phyloP scores from a whole-genome alignment of 2,888 invertebrate species.

The Vanessa cardui region DNA sequence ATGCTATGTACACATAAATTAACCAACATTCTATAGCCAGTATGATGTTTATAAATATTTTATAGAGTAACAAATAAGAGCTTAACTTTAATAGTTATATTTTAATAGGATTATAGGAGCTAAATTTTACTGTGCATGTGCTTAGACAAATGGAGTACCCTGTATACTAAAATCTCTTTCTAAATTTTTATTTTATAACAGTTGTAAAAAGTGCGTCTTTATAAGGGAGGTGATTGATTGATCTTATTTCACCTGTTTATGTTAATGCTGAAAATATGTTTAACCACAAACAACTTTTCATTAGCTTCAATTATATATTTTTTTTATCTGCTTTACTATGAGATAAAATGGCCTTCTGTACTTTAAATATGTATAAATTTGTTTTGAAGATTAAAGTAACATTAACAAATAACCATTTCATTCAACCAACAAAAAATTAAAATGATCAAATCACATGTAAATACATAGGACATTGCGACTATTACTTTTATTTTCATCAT shows the following conservation, averaged over 20 bases:
- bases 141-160: constrained; percentile 40
- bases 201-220: constrained; percentile 28
- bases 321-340: constrained; percentile 4
- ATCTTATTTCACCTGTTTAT: constrained; percentile 7
- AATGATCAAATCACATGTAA: constrained; percentile 17
- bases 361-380: constrained; percentile 1
- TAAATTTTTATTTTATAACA: constrained; percentile 33
- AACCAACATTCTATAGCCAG: constrained; percentile 21
- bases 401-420: constrained; percentile 11
- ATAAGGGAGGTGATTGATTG: constrained; percentile 28
- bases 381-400: constrained; percentile 14
- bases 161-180: constrained; percentile 42
- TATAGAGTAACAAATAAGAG: constrained; percentile 36
- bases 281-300: neutral
- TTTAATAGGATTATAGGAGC: constrained; percentile 32
- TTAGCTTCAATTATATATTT: constrained; percentile 17
- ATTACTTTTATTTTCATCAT: constrained; percentile 16
- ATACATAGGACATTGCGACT: constrained; percentile 15
- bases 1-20: constrained; percentile 25
- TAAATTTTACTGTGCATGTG: constrained; percentile 37
- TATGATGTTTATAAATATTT: constrained; percentile 35
- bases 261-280: constrained; percentile 1
- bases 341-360: constrained; percentile 4
- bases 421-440: constrained; percentile 8
- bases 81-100: constrained; percentile 31